Evolutionary conservation across 2,797 vertebrate genomes (phyloP).

Genomic region (Aldrovandia affinis): DNA sequence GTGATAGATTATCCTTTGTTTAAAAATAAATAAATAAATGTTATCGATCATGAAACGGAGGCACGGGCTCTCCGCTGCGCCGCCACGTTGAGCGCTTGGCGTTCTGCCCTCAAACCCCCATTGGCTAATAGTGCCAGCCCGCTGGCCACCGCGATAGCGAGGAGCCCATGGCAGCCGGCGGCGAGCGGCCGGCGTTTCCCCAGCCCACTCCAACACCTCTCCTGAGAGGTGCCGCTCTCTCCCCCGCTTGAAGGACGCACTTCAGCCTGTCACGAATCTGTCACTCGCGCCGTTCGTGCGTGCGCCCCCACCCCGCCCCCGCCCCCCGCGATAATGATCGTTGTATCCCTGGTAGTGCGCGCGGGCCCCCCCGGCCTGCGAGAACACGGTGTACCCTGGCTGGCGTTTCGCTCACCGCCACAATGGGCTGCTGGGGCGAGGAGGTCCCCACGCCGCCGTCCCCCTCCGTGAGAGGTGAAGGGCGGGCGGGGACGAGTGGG

Average conservation of each 20-base stretch:
- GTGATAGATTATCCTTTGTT: too few relatives aligned
- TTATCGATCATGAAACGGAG: too few relatives aligned
- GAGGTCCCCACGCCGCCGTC: neutral
- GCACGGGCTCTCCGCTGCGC: too few relatives aligned
- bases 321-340: too few relatives aligned
- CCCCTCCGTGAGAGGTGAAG: neutral
- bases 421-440: neutral
- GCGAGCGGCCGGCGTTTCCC: too few relatives aligned
- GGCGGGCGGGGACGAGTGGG: neutral
- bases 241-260: neutral
- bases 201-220: neutral
- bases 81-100: too few relatives aligned
- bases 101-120: too few relatives aligned
- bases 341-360: neutral
- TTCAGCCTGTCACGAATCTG: neutral
- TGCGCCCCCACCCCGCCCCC: neutral
- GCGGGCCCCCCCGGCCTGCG: neutral
- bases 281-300: neutral
- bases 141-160: neutral
- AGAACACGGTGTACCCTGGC: neutral
- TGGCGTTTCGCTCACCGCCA: neutral
- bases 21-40: too few relatives aligned
- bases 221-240: neutral
- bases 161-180: too few relatives aligned
- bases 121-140: too few relatives aligned